Evolutionary conservation across 2,888 invertebrate species (phyloP).

Genomic region (Cynaeus angustus): DNA sequence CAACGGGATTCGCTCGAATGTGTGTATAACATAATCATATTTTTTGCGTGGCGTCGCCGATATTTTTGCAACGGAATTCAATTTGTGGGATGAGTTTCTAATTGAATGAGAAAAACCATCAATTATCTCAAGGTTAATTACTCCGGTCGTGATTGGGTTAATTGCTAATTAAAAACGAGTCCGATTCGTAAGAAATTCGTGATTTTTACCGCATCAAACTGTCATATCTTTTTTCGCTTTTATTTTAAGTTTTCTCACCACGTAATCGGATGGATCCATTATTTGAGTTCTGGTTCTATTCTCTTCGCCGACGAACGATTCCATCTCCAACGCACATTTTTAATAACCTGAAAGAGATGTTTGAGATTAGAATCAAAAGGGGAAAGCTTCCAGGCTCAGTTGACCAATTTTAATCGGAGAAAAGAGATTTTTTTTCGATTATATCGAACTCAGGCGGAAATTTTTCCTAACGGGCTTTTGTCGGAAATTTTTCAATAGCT

Average conservation of each 20-base stretch:
- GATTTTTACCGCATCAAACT: slow-evolving; percentile 27
- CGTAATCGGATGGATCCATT: slow-evolving; percentile 58
- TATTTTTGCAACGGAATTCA: slow-evolving; percentile 26
- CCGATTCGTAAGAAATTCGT: not conserved
- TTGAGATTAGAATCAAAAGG: slow-evolving; percentile 9
- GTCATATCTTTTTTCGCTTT: slow-evolving; percentile 6
- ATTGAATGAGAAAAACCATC: slow-evolving; percentile 29
- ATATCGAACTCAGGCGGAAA: not conserved
- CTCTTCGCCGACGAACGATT: slow-evolving; percentile 56
- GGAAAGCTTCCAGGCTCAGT: not conserved
- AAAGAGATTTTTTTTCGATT: slow-evolving; percentile 3
- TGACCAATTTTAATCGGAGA: slow-evolving; percentile 1
- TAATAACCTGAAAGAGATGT: slow-evolving; percentile 58
- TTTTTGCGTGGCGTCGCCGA: slow-evolving; percentile 6
- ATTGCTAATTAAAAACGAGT: slow-evolving; percentile 45
- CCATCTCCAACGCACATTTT: slow-evolving; percentile 58
- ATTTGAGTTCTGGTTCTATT: slow-evolving; percentile 56
- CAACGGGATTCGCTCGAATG: slow-evolving; percentile 19
- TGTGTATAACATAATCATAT: slow-evolving; percentile 25
- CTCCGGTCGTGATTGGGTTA: slow-evolving; percentile 39
- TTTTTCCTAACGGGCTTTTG: not conserved
- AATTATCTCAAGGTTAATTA: slow-evolving; percentile 42
- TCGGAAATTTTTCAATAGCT: not conserved
- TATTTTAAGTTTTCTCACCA: slow-evolving; percentile 54
- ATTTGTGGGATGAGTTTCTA: slow-evolving; percentile 18